phyloP scores from a whole-genome alignment of 2,797 vertebrate species.

The Agapornis canus region DNA sequence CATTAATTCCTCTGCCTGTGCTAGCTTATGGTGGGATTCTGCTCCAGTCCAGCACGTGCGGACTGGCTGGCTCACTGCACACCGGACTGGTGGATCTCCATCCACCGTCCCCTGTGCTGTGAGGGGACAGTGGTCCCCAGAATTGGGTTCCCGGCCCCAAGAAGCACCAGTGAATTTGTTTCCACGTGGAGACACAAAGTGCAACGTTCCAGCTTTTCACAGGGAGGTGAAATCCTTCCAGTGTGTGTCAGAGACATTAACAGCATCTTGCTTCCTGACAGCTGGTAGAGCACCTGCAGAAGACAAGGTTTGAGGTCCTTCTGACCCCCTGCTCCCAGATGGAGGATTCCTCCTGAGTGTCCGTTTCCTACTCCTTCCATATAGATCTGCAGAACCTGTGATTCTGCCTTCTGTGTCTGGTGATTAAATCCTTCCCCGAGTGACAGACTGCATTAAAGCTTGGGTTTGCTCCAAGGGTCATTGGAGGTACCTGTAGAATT shows the following conservation, averaged over 20 bases:
- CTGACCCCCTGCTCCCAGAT: fast-evolving
- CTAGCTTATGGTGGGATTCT: not conserved
- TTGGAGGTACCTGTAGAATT: not conserved
- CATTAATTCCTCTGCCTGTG: not conserved
- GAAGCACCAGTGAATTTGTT: not conserved
- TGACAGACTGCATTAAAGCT: not conserved
- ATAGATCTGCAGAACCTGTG: not conserved
- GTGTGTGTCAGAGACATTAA: fast-evolving
- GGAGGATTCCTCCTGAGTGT: not conserved
- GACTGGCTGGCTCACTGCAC: not conserved
- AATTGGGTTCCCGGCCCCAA: fast-evolving
- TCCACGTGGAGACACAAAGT: not conserved
- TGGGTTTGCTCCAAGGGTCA: not conserved
- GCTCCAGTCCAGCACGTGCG: fast-evolving
- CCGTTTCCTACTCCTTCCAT: not conserved
- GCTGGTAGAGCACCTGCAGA: not conserved
- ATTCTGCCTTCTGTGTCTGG: not conserved
- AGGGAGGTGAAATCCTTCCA: not conserved
- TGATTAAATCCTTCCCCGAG: not conserved
- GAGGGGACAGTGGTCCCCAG: not conserved
- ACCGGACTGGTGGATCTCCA: not conserved
- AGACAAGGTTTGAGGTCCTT: not conserved
- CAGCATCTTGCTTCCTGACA: not conserved
- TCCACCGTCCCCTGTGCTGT: fast-evolving
- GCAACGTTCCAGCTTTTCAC: fast-evolving